Evolutionary conservation across 1,140 invertebrate genomes (phyloP), one percentile per base, ranked within the genome.

Genomic region (Dreissena polymorpha): DNA sequence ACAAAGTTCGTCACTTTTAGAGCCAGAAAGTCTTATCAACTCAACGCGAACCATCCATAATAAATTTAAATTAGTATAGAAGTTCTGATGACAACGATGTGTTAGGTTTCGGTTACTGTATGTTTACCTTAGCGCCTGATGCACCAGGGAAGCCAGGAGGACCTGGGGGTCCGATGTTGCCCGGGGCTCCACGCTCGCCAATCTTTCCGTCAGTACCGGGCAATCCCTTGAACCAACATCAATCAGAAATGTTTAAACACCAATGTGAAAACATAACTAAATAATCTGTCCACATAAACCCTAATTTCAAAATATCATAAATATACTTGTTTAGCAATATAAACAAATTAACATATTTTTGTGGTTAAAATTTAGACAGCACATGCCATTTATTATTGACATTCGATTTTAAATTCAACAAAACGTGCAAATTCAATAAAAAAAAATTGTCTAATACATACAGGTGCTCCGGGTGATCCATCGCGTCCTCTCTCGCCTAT

Each of bases 401-500:
- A 63, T 63, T 63, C 23, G 3, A 63, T 2, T 39, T 39, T 5
- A 8, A 5, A 39, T 39, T 69, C 67, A 23, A 49, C 57, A 63
- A 12, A 50, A 27, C 0, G 23, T 12, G 51, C 16, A 64, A 74
- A 80, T 50, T 53, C 57, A 57, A 71, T 68, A n/a, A 69, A 39
- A 25, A 16, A 72, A 29, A 6, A 49, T 23, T 57, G 5, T 16
- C 10, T 53, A 18, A 14, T 10, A 85, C 88, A 83, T 80, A 91
- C 91, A 13, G 85, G 82, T 68, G 94, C 90, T 27, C 97, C 97
- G 65, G 96, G 95, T 78, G 93, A 21, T 65, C 91, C 91, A 83
- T 91, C 90, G 14, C 97, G 94, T 27, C 97, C 97, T 91, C 97
- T 93, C 93, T 98, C 97, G 72, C 97, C 97, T 86, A 96, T 93